These are phyloP conservation scores for Sminthurinus aureus DNA, from an alignment of 2,888 invertebrate genomes.

Conservation along the genomic window DNA sequence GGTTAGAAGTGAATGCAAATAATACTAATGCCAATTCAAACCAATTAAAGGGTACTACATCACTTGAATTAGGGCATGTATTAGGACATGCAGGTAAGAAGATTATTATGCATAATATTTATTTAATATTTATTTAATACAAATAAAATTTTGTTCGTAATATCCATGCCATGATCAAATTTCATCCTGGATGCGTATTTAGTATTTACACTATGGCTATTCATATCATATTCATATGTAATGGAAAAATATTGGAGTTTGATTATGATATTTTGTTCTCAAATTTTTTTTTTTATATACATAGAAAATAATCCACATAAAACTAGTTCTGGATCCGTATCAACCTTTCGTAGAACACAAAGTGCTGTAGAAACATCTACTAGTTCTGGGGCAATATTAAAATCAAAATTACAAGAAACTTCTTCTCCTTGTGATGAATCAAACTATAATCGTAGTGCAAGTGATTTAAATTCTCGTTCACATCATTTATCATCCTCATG, in stretches of 20 bases:
- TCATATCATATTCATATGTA: background rate
- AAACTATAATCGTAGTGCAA: background rate
- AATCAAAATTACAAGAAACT: background rate
- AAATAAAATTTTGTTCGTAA: too few species aligned
- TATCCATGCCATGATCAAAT: too few species aligned
- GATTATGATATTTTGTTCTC: background rate
- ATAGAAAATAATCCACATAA: slow-evolving; percentile 22
- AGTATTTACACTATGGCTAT: too few species aligned
- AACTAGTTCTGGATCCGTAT: too few species aligned
- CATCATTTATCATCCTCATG: slow-evolving; percentile 13
- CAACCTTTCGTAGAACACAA: slow-evolving; percentile 62
- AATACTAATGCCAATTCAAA: slow-evolving; percentile 44
- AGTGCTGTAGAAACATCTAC: slow-evolving; percentile 61
- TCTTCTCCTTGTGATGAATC: background rate
- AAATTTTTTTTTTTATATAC: background rate
- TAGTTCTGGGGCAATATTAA: slow-evolving; percentile 17
- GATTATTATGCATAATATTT: background rate
- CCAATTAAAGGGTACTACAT: slow-evolving; percentile 67
- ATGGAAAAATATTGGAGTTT: background rate
- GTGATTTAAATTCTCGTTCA: background rate
- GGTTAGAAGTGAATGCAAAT: slow-evolving; percentile 48
- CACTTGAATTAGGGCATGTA: slow-evolving; percentile 68
- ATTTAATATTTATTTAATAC: too few species aligned
- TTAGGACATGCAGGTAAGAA: slow-evolving; percentile 50
- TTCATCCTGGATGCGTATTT: too few species aligned